Evolutionary conservation across 2,888 invertebrate genomes (phyloP), one percentile per base, ranked within the genome.

Genomic region (Drosophila lacicola): DNA sequence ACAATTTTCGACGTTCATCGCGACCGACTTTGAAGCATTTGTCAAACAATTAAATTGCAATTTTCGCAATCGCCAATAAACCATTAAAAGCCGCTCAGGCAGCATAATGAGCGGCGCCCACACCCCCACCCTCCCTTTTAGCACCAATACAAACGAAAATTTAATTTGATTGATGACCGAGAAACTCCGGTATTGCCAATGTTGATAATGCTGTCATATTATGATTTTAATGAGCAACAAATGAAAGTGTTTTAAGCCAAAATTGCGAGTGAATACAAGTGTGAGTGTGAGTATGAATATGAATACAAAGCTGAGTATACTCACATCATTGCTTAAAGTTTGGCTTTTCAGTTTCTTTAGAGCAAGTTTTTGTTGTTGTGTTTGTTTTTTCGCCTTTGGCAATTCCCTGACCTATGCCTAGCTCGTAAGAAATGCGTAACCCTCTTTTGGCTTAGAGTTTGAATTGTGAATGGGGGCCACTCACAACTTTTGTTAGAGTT

Each of bases 211-310:
- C 68, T 47, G 69, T 61, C 82, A 8, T 3, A 83, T 83, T 83
- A 81, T 83, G 70, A 73, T 70, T 83, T 81, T 78, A 88, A 83
- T 88, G 89, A 88, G 84, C 67, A 70, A 47, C 79, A 81, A 84
- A 84, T 56, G 85, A 88, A 88, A 88, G 83, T 84, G 72, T 70
- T 78, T 62, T 53, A 8, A 17, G 25, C 41, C 42, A 11, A 54
- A 61, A 33, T 37, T 39, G 10, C 44, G 29, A 14, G 39, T 21
- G 34, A 14, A 34, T 34, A 14, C 11, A 14, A 44, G 21, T 17
- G 21, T 55, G 54, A 60, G 39, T 39, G 21, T 41, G 39, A 37
- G 0, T 39, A 25, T 45, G 37, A 67, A 42, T 54, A 39, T 64
- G 17, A 33, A 13, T 36, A 47, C 6, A 4, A n/a, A 34, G 21